Evolutionary conservation across 2,797 vertebrate species (phyloP).

Genomic region (Urosaurus nigricauda): DNA sequence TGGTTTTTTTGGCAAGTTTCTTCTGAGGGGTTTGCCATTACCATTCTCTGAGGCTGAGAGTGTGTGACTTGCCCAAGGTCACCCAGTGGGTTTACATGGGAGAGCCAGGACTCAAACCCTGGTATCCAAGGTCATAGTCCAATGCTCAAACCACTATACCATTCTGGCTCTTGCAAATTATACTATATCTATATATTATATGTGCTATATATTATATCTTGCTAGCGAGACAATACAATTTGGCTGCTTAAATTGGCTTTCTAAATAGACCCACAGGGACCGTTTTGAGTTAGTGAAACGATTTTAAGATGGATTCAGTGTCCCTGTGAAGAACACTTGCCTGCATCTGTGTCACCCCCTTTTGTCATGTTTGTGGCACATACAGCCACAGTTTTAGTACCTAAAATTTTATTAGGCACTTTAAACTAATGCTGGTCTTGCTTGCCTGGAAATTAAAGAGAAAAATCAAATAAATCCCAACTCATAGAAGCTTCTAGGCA

Average conservation of each 20-base stretch:
- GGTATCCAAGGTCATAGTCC: too few species aligned
- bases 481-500: not conserved
- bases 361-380: not conserved
- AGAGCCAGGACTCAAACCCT: too few species aligned
- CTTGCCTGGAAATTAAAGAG: not conserved
- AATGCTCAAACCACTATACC: too few species aligned
- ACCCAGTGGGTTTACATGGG: too few species aligned
- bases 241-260: not conserved
- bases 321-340: not conserved
- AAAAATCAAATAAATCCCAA: not conserved
- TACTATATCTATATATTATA: too few species aligned
- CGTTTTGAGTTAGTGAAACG: not conserved
- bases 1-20: too few species aligned
- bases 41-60: too few species aligned
- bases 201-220: not conserved
- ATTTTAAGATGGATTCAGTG: not conserved
- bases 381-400: not conserved
- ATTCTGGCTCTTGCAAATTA: too few species aligned
- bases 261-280: not conserved
- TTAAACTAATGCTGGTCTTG: not conserved
- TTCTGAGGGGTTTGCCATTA: too few species aligned
- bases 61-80: too few species aligned
- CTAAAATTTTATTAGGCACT: not conserved
- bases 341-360: not conserved
- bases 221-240: not conserved